Conservation (phyloP, 2,888 invertebrate genomes). For the Agrochola circellaris region DNA sequence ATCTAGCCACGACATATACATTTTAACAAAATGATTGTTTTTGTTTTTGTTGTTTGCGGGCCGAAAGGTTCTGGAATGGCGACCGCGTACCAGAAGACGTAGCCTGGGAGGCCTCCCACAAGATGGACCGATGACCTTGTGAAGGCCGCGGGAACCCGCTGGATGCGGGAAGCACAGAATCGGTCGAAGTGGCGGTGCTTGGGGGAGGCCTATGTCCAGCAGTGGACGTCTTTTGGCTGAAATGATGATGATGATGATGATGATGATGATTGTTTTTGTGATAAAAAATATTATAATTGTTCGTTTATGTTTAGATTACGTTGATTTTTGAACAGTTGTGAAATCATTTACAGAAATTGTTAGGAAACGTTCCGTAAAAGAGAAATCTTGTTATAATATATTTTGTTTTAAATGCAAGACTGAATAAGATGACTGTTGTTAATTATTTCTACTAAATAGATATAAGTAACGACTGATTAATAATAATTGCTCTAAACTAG, state of each 20-base stretch:
- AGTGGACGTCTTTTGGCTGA: neutral
- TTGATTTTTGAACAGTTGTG: conserved; percentile 7
- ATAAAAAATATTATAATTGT: conserved; percentile 10
- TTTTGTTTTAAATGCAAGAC: conserved; percentile 18
- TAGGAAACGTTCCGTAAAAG: conserved; percentile 2
- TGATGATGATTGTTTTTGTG: neutral
- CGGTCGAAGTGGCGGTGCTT: neutral
- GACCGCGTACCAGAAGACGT: no score
- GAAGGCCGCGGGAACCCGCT: neutral
- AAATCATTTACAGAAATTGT: conserved; percentile 14
- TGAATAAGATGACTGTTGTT: conserved; percentile 1
- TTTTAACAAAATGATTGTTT: conserved; percentile 14
- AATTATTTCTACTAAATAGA: conserved; percentile 22
- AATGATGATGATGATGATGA: no score
- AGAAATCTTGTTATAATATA: conserved; percentile 12
- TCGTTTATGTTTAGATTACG: conserved; percentile 16
- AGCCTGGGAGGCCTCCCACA: no score
- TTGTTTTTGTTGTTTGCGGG: conserved; percentile 4
- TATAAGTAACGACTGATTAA: conserved; percentile 22
- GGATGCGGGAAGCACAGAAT: neutral
- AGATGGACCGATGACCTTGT: conserved; percentile 1
- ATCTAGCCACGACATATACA: conserved; percentile 14
- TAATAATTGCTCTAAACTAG: conserved; percentile 12
- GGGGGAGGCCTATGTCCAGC: conserved; percentile 4
- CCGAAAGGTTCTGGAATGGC: neutral